Conservation (phyloP, 92 coral and sea anemone genomes). For the Porites divaricata region DNA sequence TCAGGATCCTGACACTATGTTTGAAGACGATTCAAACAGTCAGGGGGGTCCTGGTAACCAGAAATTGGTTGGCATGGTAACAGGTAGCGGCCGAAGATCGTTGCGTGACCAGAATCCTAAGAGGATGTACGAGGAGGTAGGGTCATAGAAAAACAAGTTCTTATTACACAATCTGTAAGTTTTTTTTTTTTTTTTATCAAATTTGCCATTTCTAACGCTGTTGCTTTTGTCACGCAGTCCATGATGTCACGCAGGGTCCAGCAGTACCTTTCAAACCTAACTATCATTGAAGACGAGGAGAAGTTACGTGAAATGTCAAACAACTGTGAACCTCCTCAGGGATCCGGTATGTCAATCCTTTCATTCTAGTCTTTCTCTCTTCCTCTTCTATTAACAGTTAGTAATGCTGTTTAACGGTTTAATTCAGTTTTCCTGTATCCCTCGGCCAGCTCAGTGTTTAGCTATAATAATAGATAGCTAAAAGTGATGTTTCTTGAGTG, state of each 20-base stretch:
- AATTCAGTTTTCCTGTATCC: too few species aligned
- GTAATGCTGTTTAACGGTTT: too few species aligned
- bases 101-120: conserved; percentile 88
- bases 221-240: conserved; percentile 68
- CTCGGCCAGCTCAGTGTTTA: too few species aligned
- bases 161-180: background rate
- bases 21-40: conserved; percentile 81
- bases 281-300: conserved; percentile 86
- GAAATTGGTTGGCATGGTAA: conserved; percentile 89
- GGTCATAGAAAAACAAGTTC: background rate
- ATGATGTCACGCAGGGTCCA: conserved; percentile 92
- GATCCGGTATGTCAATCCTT: conserved; percentile 79
- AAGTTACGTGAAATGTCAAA: conserved; percentile 91
- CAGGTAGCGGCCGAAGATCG: conserved; percentile 83
- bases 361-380: background rate
- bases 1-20: conserved; percentile 91
- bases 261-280: conserved; percentile 77
- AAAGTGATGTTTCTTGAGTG: too few species aligned
- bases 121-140: conserved; percentile 96
- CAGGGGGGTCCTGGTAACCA: conserved; percentile 83
- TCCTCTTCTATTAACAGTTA: too few species aligned
- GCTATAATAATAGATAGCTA: too few species aligned
- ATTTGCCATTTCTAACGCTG: too few species aligned
- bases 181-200: too few species aligned
- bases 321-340: conserved; percentile 87